Percentiles rank a stretch among this genome's conserved stretches.
Evolutionary conservation across 2,888 invertebrate species (phyloP).

Genomic region (Leistus spinibarbis): DNA sequence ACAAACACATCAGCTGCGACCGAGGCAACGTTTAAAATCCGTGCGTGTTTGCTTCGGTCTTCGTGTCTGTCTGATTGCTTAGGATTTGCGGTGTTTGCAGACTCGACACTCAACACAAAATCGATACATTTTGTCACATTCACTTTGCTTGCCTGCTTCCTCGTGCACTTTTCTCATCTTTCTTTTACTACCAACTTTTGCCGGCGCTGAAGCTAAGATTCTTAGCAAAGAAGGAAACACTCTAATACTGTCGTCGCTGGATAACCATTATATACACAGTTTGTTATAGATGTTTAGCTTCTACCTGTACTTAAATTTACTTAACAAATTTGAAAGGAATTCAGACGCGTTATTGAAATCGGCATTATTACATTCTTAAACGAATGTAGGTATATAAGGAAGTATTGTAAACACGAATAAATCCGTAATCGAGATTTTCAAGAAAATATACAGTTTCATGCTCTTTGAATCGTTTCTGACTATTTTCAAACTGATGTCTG

Average conservation of each 20-base stretch:
- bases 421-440: too few relatives aligned
- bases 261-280: slow-evolving; percentile 29
- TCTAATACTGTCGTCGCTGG: neutral
- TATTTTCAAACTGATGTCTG: too few relatives aligned
- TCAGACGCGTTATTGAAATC: too few relatives aligned
- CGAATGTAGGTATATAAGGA: too few relatives aligned
- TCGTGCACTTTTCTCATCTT: too few relatives aligned
- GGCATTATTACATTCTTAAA: too few relatives aligned
- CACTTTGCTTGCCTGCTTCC: neutral
- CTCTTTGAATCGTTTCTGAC: too few relatives aligned
- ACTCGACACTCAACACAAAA: slow-evolving; percentile 30
- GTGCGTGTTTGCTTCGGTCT: slow-evolving; percentile 33
- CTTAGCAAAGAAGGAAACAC: neutral
- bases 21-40: slow-evolving; percentile 20
- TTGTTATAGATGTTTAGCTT: neutral
- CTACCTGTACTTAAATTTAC: neutral
- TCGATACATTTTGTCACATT: slow-evolving; percentile 38
- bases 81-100: slow-evolving; percentile 40
- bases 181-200: neutral
- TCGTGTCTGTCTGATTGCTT: slow-evolving; percentile 37
- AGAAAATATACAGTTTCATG: too few relatives aligned
- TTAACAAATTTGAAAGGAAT: neutral
- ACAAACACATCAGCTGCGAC: neutral
- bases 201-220: neutral
- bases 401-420: too few relatives aligned